Evolutionary conservation across 1,140 invertebrate genomes (phyloP).

Genomic region (Neodiprion fabricii): DNA sequence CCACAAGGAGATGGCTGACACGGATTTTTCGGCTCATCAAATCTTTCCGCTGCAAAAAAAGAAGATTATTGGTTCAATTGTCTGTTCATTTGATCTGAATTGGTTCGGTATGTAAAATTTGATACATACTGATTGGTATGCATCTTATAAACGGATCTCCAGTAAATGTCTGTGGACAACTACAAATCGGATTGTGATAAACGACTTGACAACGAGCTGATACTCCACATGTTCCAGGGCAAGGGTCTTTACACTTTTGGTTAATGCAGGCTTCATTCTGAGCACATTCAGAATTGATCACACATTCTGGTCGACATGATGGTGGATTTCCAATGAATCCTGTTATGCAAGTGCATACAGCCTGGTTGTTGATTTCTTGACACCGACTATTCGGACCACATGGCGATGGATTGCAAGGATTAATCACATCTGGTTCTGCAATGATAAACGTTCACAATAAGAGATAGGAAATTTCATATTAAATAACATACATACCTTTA

Average conservation of each 20-base stretch:
- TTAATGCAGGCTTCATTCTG: slow-evolving; percentile 71
- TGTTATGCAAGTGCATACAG: slow-evolving; percentile 72
- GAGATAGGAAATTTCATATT: slow-evolving; percentile 31
- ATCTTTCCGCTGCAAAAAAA: slow-evolving; percentile 36
- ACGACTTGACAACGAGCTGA: slow-evolving; percentile 69
- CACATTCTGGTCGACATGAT: slow-evolving; percentile 73
- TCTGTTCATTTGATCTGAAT: neutral
- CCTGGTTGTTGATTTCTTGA: slow-evolving; percentile 66
- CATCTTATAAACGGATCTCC: slow-evolving; percentile 69
- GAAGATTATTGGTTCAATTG: neutral
- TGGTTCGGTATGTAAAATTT: slow-evolving; percentile 17
- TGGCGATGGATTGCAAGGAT: slow-evolving; percentile 70
- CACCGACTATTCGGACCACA: slow-evolving; percentile 75
- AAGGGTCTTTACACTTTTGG: slow-evolving; percentile 75
- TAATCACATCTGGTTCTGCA: slow-evolving; percentile 51
- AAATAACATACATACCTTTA: slow-evolving; percentile 37
- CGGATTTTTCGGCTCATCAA: slow-evolving; percentile 52
- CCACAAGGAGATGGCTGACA: slow-evolving; percentile 68
- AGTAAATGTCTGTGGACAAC: slow-evolving; percentile 65
- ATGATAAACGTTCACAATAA: slow-evolving; percentile 43
- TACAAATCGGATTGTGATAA: slow-evolving; percentile 70
- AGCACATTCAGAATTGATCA: slow-evolving; percentile 71
- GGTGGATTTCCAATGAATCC: slow-evolving; percentile 73
- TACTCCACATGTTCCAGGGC: slow-evolving; percentile 73
- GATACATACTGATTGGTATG: slow-evolving; percentile 55